Evolutionary conservation across 2,797 vertebrate genomes (phyloP).

Genomic region (Hippoglossus hippoglossus): DNA sequence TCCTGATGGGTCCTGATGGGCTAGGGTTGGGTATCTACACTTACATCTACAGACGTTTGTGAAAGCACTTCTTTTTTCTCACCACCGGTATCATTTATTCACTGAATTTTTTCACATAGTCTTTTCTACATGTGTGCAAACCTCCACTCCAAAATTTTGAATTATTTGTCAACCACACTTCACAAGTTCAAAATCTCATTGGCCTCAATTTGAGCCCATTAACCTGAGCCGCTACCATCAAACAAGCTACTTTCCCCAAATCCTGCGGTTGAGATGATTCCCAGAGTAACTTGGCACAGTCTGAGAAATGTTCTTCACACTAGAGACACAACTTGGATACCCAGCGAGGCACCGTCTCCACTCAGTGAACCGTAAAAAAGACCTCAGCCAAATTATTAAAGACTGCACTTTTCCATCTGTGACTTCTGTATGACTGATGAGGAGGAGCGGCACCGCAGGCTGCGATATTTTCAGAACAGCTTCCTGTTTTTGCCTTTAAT

Average conservation of each 20-base stretch:
- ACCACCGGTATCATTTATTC: too few species aligned
- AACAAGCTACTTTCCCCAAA: slow-evolving; percentile 6
- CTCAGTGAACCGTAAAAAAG: slow-evolving; percentile 24
- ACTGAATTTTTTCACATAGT: too few species aligned
- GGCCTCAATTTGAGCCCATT: too few species aligned
- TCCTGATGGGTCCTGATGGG: too few species aligned
- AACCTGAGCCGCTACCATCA: too few species aligned
- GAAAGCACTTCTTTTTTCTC: too few species aligned
- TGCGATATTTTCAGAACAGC: slow-evolving; percentile 40
- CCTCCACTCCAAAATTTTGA: too few species aligned
- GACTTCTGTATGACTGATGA: not conserved
- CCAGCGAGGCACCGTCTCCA: slow-evolving; percentile 12
- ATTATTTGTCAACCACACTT: too few species aligned
- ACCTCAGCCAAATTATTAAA: slow-evolving; percentile 31
- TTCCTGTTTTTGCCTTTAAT: slow-evolving; percentile 37
- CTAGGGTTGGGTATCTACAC: too few species aligned
- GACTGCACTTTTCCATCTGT: slow-evolving; percentile 26
- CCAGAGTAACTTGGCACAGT: not conserved
- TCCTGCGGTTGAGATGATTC: slow-evolving; percentile 24
- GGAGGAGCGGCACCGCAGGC: slow-evolving; percentile 22
- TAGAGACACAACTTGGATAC: slow-evolving; percentile 22
- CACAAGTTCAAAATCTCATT: too few species aligned
- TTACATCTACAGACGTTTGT: too few species aligned
- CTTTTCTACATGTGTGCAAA: too few species aligned
- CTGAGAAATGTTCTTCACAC: slow-evolving; percentile 15